A percentile compares a stretch with the other conserved stretches of the same genome.
These are phyloP conservation scores for Climacteris rufus DNA, from an alignment of 2,113 vertebrate genomes.

Conservation along the genomic window DNA sequence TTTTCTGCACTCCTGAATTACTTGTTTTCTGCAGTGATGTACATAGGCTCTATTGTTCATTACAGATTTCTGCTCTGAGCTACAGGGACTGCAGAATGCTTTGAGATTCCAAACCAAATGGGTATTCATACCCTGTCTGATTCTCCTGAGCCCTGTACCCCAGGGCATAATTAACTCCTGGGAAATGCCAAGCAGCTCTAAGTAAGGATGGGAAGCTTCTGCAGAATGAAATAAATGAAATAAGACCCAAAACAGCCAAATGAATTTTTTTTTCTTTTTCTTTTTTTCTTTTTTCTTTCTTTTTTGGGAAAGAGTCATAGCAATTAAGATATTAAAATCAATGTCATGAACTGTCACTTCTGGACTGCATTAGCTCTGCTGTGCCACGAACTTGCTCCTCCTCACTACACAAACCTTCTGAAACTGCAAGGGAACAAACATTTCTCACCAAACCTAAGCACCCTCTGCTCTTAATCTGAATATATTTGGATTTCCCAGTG, in stretches of 20 bases:
- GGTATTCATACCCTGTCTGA: rapidly evolving
- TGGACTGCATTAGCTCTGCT: neutral
- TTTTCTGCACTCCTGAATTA: neutral
- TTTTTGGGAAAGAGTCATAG: neutral
- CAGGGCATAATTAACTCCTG: neutral
- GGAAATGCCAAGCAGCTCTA: neutral
- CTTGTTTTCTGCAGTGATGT: neutral
- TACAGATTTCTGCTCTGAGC: neutral
- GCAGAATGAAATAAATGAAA: neutral
- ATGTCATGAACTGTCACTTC: neutral
- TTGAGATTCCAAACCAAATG: neutral
- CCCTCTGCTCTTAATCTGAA: neutral
- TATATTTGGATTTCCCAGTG: neutral
- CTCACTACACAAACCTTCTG: neutral
- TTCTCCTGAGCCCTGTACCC: neutral
- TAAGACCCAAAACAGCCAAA: neutral
- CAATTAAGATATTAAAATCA: neutral
- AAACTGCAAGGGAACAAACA: neutral
- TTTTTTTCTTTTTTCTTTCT: neutral
- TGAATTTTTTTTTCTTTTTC: rapidly evolving
- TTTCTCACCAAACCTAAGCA: neutral
- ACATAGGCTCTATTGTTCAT: rapidly evolving
- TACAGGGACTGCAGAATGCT: neutral
- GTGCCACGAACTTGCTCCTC: neutral
- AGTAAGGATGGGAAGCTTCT: neutral